Percentiles rank a stretch among this genome's conserved stretches.
Conservation (phyloP, 2,888 invertebrate genomes). For the Lucinisca nassula region DNA sequence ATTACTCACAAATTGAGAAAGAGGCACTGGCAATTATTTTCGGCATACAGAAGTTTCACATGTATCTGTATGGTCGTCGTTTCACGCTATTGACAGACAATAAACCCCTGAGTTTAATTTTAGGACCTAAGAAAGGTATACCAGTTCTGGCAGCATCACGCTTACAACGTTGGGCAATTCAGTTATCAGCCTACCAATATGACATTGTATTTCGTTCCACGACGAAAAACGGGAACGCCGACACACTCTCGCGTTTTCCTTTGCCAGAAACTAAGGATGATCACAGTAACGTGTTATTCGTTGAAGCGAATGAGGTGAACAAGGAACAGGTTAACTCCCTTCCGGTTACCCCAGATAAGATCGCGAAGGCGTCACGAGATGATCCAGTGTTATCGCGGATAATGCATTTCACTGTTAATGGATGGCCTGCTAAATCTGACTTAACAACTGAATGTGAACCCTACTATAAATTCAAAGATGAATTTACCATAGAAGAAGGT, state of each 20-base stretch:
- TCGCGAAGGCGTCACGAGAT: not conserved
- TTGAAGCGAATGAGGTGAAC: conserved; percentile 21
- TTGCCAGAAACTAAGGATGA: not conserved
- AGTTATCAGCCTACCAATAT: conserved; percentile 48
- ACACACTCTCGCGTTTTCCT: conserved; percentile 78
- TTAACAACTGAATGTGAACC: not conserved
- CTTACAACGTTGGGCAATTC: conserved; percentile 83
- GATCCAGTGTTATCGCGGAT: conserved; percentile 19
- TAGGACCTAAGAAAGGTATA: conserved; percentile 69
- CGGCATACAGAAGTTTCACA: conserved; percentile 81
- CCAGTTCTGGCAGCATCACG: conserved; percentile 82
- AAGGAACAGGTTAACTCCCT: not conserved
- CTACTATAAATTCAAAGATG: conserved; percentile 5
- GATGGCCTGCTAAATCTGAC: not conserved
- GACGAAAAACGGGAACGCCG: conserved; percentile 76
- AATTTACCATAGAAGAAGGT: conserved; percentile 24
- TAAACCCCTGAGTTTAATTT: conserved; percentile 54
- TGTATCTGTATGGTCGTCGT: conserved; percentile 50
- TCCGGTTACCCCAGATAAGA: not conserved
- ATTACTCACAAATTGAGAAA: conserved; percentile 86
- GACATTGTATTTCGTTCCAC: conserved; percentile 42
- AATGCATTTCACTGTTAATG: not conserved
- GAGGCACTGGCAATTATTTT: conserved; percentile 82
- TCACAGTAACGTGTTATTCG: not conserved
- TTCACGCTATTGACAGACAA: conserved; percentile 53